Evolutionary conservation across 2,797 vertebrate species (phyloP), one percentile per base, ranked within the genome.

Genomic region (Synanceia verrucosa): DNA sequence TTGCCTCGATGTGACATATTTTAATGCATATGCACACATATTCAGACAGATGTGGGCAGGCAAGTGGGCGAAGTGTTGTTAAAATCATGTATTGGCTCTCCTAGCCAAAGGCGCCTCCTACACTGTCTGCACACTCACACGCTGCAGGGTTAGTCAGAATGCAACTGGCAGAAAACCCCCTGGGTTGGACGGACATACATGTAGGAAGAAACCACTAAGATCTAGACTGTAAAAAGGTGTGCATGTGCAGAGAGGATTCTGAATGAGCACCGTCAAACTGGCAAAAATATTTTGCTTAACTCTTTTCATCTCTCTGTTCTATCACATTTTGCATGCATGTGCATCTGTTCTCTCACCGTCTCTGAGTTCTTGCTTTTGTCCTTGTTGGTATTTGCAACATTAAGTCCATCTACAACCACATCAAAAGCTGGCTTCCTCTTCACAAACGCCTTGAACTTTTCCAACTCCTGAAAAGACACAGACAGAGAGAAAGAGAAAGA

Each of bases 391-490:
- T 95, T 95, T 68, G 95, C 96, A 64, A 98, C 94, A 68, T 99
- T 99, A 76, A 99, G 95, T 21, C 97, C 97, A 62, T 99, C 98
- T 5, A 99, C 86, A 33, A 99, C 95, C 79, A 99, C 92, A 91
- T 99, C 96, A 90, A 97, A 99, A 0, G 94, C 87, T 31, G 95
- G 93, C 60, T 51, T 91, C 62, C 44, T 87, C 85, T 94, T 92
- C 81, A 99, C 91, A 89, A 98, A 99, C 1, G 16, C 65, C 83
- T 94, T 94, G 90, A 99, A 99, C 56, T 56, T 83, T 81, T 95
- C 81, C 89, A 99, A 89, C 86, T 95, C 94, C 94, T 95, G 74
- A 41, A 56, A 52, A 77, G 36, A 83, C 33, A 59, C 18, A 67
- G 2, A 47, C 9, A 60, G 0, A 58, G 12, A 69, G 3, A 58